Evolutionary conservation across 2,797 vertebrate species (phyloP), one percentile per base, ranked within the genome.

Genomic region (Okamejei kenojei): DNA sequence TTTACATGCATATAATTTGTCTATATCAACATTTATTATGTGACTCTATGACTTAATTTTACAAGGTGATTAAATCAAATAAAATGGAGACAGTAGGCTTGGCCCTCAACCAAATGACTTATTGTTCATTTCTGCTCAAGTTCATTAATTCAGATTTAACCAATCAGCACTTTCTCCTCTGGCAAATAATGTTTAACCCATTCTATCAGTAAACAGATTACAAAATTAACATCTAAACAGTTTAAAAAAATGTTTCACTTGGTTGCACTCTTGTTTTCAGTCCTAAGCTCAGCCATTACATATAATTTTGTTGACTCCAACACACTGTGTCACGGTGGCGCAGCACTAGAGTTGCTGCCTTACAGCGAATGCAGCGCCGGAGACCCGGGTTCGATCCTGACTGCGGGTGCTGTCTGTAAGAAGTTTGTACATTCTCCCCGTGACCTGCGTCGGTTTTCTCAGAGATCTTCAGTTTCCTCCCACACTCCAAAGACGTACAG

Each of bases 11-110:
- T 74, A 73, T n/a, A 1, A 92, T 92, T 92, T 76, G 90, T 92
- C 65, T 92, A 29, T n/a, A 54, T 92, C 74, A 92, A n/a, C 71
- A 29, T 92, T 7, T 7, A 92, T 92, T 92, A 58, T 26, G 23
- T 15, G 73, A 26, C 21, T 29, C 29, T 73, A n/a, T 15, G 54
- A 92, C 71, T 71, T 76, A 92, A 92, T 74, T 92, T 76, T 76
- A 74, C 65, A 76, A 58, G 73, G 38, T 76, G 71, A 92, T 58
- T 74, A 54, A 76, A 92, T 92, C 38, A 76, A 92, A 76, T 92
- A 92, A 76, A 92, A 26, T 92, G 90, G 90, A 92, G 90, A 92
- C 90, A 92, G 90, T 74, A 92, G 71, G 65, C 73, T 76, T 92
- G 90, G 73, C 71, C 90, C 90, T 92, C 68, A 54, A 74, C 35